These are phyloP conservation scores for Kryptopterus vitreolus DNA, from an alignment of 2,797 vertebrate genomes.

Conservation along the genomic window DNA sequence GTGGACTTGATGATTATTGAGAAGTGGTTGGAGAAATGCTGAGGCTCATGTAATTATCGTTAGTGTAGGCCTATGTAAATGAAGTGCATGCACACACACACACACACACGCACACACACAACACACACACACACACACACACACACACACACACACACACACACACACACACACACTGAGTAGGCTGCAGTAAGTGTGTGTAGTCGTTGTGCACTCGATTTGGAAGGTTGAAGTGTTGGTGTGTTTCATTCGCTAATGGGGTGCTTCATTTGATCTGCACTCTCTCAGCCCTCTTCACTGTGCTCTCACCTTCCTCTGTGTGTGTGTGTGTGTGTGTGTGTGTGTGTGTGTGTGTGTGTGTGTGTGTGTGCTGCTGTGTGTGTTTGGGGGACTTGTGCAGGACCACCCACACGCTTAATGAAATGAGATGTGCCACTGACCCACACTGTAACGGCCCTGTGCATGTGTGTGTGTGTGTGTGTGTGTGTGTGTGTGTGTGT, in stretches of 20 bases:
- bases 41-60: conserved; percentile 10
- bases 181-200: conserved; percentile 13
- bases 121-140: no score
- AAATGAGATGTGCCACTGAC: conserved; percentile 53
- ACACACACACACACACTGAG: not conserved
- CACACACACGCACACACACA: not conserved
- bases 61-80: conserved; percentile 15
- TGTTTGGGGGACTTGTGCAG: conserved; percentile 30
- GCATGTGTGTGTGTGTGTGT: no score
- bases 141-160: no score
- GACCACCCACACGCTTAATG: conserved; percentile 58
- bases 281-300: conserved; percentile 46
- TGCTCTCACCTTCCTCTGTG: conserved; percentile 52
- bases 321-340: conserved; percentile 23
- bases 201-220: conserved; percentile 11
- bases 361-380: not conserved
- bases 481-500: no score
- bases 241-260: conserved; percentile 44
- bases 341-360: conserved; percentile 9
- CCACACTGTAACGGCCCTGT: conserved; percentile 47
- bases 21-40: not conserved
- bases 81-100: not conserved
- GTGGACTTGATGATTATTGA: not conserved
- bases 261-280: conserved; percentile 46
- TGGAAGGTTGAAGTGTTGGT: conserved; percentile 30